Conservation (phyloP, 2,797 vertebrate genomes). For the Trachops cirrhosus region DNA sequence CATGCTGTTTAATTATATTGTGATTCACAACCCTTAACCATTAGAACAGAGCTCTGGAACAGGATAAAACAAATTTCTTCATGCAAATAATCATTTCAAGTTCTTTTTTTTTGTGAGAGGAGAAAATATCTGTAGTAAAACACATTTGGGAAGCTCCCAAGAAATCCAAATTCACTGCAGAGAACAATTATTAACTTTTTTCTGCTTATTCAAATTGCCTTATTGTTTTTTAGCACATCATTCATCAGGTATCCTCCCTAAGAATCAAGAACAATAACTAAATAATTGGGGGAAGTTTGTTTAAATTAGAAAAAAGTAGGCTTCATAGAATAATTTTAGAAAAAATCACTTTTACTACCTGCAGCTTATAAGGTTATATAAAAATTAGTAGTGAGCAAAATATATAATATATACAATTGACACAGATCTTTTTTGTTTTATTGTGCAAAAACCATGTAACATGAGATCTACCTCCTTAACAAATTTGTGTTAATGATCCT, state of each 20-base stretch:
- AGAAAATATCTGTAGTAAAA: background rate
- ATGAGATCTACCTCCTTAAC: background rate
- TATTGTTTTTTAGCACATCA: background rate
- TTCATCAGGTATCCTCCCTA: background rate
- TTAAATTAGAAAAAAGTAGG: background rate
- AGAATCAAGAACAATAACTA: background rate
- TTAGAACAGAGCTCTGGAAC: background rate
- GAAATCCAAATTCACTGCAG: background rate
- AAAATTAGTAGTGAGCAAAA: background rate
- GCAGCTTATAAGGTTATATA: background rate
- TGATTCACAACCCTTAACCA: constrained; percentile 31
- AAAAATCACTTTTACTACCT: background rate
- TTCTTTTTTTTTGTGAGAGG: constrained; percentile 1
- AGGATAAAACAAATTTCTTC: background rate
- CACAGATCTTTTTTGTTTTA: background rate
- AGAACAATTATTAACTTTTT: background rate
- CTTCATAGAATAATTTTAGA: background rate
- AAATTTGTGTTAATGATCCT: background rate
- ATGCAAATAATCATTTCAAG: background rate
- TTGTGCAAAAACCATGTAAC: background rate
- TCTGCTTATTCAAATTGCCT: background rate
- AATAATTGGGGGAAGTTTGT: background rate
- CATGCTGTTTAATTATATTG: constrained; percentile 63
- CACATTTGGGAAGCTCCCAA: background rate
- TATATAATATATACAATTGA: background rate